A percentile compares a stretch with the other conserved stretches of the same genome.
These are phyloP conservation scores for Phortica okadai DNA, from an alignment of 2,888 invertebrate species.

Conservation along the genomic window DNA sequence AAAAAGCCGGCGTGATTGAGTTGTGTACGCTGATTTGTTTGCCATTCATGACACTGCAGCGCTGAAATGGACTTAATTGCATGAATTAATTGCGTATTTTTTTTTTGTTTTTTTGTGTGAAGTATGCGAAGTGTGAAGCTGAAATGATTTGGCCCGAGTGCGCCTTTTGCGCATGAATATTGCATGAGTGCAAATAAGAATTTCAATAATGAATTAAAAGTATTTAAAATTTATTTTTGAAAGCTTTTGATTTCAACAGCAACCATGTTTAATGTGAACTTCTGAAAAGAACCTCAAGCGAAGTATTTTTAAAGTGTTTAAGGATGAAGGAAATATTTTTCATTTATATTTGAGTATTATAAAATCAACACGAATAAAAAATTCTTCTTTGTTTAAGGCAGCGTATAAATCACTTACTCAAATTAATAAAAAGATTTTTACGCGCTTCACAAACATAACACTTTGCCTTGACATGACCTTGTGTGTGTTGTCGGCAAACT, in stretches of 20 bases:
- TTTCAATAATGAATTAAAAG: too few relatives aligned
- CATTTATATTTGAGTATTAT: too few relatives aligned
- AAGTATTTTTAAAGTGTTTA: background rate
- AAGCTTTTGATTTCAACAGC: too few relatives aligned
- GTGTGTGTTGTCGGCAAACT: background rate
- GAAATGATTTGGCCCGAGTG: too few relatives aligned
- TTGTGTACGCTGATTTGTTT: constrained; percentile 10
- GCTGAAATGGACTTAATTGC: constrained; percentile 16
- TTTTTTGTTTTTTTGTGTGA: background rate
- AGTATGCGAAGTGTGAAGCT: too few relatives aligned
- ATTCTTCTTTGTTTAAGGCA: too few relatives aligned
- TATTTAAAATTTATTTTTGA: too few relatives aligned
- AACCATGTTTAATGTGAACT: too few relatives aligned
- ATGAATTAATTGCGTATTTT: background rate
- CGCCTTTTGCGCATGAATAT: too few relatives aligned
- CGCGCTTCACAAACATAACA: background rate
- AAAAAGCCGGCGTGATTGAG: background rate
- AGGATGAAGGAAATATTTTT: background rate
- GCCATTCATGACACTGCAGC: background rate
- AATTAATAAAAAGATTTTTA: background rate
- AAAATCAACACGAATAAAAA: too few relatives aligned
- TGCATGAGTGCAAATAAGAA: too few relatives aligned
- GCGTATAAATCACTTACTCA: background rate
- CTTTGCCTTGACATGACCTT: background rate
- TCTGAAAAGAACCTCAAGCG: too few relatives aligned